Percentiles rank a stretch among this genome's conserved stretches.
Evolutionary conservation across 1,140 invertebrate genomes (phyloP).

Genomic region (Gyrodactylus bullatarudis): DNA sequence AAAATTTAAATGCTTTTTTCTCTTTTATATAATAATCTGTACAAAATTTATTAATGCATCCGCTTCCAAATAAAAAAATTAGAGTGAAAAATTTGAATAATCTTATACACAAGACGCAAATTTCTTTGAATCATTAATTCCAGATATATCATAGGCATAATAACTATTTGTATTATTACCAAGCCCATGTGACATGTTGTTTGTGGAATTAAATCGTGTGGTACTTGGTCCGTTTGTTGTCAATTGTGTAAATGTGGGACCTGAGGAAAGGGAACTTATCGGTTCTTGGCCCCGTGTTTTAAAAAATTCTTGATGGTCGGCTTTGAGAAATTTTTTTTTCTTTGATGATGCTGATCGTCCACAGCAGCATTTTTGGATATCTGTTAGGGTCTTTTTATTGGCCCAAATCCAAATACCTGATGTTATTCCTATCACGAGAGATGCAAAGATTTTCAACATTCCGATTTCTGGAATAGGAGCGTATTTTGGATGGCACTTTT

Average conservation of each 20-base stretch:
- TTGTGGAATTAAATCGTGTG: neutral
- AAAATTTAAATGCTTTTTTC: too few relatives aligned
- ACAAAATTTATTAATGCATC: too few relatives aligned
- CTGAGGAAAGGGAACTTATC: neutral
- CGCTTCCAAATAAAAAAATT: too few relatives aligned
- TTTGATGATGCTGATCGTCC: neutral
- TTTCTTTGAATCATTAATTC: neutral
- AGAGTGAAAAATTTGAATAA: too few relatives aligned
- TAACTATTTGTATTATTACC: neutral
- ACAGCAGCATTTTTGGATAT: neutral
- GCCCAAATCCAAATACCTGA: slow-evolving; percentile 25
- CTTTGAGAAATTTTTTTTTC: neutral
- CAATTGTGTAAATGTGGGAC: neutral
- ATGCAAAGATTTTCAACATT: slow-evolving; percentile 31
- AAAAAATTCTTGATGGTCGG: neutral
- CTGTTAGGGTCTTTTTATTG: slow-evolving; percentile 29
- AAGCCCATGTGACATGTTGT: neutral
- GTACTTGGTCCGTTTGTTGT: neutral
- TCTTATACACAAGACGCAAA: neutral
- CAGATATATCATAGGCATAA: neutral
- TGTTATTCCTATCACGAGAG: slow-evolving; percentile 26
- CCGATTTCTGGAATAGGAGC: slow-evolving; percentile 17
- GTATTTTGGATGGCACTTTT: neutral
- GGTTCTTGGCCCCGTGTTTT: neutral
- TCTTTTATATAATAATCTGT: too few relatives aligned